Evolutionary conservation across 2,888 invertebrate species (phyloP), one percentile per base, ranked within the genome.

Genomic region (Sericinus montela): DNA sequence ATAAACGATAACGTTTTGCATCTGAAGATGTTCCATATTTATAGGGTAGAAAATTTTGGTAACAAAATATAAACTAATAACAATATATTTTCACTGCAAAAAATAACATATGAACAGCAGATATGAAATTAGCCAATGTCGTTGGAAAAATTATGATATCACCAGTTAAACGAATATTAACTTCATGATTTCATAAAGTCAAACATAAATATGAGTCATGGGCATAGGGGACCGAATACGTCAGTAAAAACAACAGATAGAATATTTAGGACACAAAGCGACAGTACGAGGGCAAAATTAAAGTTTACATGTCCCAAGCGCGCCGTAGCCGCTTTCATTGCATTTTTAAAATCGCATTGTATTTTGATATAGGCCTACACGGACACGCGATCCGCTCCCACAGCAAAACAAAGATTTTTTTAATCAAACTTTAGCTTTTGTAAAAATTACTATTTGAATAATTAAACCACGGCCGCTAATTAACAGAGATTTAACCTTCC

Each of bases 401-500:
- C 73, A 69, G 71, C 75, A 78, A 75, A 80, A 79, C 80, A 79
- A 78, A 64, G 72, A 80, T 87, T 83, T 70, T n/a, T 88, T 88
- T 87, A 89, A 88, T 89, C 85, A 81, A 89, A 88, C 87, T 89
- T 88, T 83, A 79, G 79, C 87, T 83, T 88, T 87, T 85, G 87
- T 85, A 89, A 89, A 89, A 89, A 89, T 88, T 85, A 88, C 84
- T 85, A 80, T 83, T 88, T 87, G 86, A 88, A 88, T 76, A 88
- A 88, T 85, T 75, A 89, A 75, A 67, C 71, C 73, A 52, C 66
- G 67, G 80, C 82, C 79, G 69, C 85, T 85, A 87, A 87, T 87
- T 87, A 87, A 88, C 85, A 76, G 82, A 80, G 86, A 88, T 87
- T 84, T 86, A 89, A 87, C 89, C 86, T 87, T 83, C 86, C 86